Conservation (phyloP, 2,888 invertebrate species). For the Amphimallon solstitiale region DNA sequence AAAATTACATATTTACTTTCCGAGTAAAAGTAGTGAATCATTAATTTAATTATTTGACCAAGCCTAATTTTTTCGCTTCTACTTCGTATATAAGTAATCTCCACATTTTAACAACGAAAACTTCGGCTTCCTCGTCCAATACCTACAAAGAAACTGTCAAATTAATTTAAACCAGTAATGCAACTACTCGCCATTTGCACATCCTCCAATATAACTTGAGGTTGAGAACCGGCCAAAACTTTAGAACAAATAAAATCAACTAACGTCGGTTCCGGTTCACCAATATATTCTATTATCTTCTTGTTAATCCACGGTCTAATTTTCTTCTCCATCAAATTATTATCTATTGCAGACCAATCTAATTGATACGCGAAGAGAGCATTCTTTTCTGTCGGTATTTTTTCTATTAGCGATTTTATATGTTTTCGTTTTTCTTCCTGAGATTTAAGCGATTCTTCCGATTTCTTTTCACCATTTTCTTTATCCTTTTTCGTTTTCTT, state of each 20-base stretch:
- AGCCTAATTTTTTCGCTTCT: constrained; percentile 95
- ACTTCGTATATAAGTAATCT: constrained; percentile 98
- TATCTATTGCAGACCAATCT: constrained; percentile 85
- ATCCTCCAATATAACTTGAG: constrained; percentile 95
- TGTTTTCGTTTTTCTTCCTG: constrained; percentile 96
- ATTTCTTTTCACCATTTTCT: constrained; percentile 63
- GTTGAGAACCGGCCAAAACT: constrained; percentile 91
- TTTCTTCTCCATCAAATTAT: constrained; percentile 89
- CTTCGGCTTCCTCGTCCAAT: constrained; percentile 99
- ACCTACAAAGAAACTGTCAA: constrained; percentile 71
- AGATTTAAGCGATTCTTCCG: constrained; percentile 72
- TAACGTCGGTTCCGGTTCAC: constrained; percentile 97
- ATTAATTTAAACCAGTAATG: background rate
- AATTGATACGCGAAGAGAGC: constrained; percentile 95
- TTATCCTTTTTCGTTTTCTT: constrained; percentile 64
- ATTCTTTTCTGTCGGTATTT: constrained; percentile 97
- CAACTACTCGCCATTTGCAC: constrained; percentile 89
- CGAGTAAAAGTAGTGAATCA: constrained; percentile 17
- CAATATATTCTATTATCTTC: constrained; percentile 99
- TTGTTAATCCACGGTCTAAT: constrained; percentile 99
- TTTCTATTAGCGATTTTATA: constrained; percentile 97
- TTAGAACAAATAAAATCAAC: constrained; percentile 99
- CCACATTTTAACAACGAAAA: constrained; percentile 99
- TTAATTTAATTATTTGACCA: constrained; percentile 72
- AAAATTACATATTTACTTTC: constrained; percentile 38